Evolutionary conservation across 2,888 invertebrate genomes (phyloP).

Genomic region (Cephalotes varians): DNA sequence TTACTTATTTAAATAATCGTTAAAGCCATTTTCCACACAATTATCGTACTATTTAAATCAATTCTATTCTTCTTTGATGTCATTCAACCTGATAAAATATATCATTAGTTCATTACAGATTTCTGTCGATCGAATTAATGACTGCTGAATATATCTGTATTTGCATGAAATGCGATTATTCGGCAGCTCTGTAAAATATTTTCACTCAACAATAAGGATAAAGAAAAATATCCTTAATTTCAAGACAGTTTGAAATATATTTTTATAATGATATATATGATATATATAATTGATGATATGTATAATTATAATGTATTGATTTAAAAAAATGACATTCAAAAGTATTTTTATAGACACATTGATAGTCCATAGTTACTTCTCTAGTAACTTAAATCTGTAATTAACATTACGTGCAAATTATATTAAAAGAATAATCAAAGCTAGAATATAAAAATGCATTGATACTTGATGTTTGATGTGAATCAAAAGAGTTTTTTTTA

Average conservation of each 20-base stretch:
- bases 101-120: slow-evolving; percentile 25
- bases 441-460: slow-evolving; percentile 8
- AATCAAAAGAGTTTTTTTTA: slow-evolving; percentile 7
- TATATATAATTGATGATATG: too few species aligned
- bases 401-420: not conserved
- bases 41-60: slow-evolving; percentile 37
- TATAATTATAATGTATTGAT: not conserved
- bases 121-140: slow-evolving; percentile 13
- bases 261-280: too few species aligned
- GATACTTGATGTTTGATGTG: not conserved
- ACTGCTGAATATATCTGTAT: not conserved
- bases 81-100: slow-evolving; percentile 17
- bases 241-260: not conserved
- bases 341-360: not conserved
- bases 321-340: not conserved
- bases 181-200: not conserved
- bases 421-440: not conserved
- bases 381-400: not conserved
- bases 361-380: not conserved
- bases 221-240: not conserved
- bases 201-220: not conserved
- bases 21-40: slow-evolving; percentile 39
- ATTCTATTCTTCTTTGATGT: slow-evolving; percentile 46
- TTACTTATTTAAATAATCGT: slow-evolving; percentile 42
- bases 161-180: slow-evolving; percentile 19